Base-by-base conservation (phyloP, 2,888 invertebrate species). In the Pterostichus madidus region DNA sequence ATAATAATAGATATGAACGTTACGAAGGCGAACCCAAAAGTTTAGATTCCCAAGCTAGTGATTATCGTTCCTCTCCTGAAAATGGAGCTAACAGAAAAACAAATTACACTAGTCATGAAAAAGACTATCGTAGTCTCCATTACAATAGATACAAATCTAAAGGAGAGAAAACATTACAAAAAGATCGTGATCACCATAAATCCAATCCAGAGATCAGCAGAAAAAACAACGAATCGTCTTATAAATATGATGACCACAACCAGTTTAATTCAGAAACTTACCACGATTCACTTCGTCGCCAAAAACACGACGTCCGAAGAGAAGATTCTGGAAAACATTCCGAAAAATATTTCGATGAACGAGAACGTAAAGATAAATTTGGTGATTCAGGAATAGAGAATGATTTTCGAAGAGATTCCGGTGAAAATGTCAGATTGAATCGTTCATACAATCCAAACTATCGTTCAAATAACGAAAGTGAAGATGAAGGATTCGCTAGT, bases 311-410 rank as follows among this genome's bases (percentile, higher is more conserved):
- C 24, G 24, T 24, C 24, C 24, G 24, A 84, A 85, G 86, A 13
- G 83, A 84, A 88, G 87, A 85, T 87, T 88, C 84, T 88, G 85
- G 87, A 1, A 86, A 87, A 59, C 86, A 86, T 88, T 91, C 86
- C 85, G 90, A 87, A 87, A 88, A 83, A 88, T 92, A 86, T 88
- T 89, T 86, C 89, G 91, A 85, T 84, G 91, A 91, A 84, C 44
- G 88, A 39, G 92, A 92, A 83, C 88, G 91, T 7, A 93, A 93
- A 85, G 94, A 93, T 86, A 91, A 93, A 79, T 90, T 94, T 77
- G 94, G 93, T 2, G 96, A 96, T 90, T 96, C 96, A 0, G 96
- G 96, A 0, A 96, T 96, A 84, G 96, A 96, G 87, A 95, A 96
- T 85, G 96, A 96, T 88, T 95, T 95, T 86, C 92, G 95, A 77